A percentile compares a stretch with the other conserved stretches of the same genome.
phyloP scores from a whole-genome alignment of 2,113 vertebrate species.

The Labrus mixtus region DNA sequence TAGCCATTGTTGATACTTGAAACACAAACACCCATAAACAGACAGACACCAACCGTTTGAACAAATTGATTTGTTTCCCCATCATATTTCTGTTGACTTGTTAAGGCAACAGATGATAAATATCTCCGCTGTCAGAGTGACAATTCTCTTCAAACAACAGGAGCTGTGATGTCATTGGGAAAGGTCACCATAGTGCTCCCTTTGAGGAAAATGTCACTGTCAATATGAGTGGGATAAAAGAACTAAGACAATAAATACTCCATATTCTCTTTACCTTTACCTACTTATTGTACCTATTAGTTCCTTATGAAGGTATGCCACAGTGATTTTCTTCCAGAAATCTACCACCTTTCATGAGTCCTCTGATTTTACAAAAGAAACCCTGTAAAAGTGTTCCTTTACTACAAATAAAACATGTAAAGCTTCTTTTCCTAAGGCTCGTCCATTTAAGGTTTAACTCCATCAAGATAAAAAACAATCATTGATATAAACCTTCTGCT shows the following conservation, averaged over 20 bases:
- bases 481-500: no score
- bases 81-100: conserved; percentile 8
- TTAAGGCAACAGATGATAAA: conserved; percentile 12
- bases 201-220: conserved; percentile 73
- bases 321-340: background rate
- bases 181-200: conserved; percentile 74
- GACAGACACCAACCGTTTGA: background rate
- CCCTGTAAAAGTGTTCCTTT: no score
- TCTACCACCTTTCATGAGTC: background rate
- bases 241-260: conserved; percentile 33
- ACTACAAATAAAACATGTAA: background rate
- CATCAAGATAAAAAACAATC: no score
- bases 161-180: conserved; percentile 52
- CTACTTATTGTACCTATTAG: background rate
- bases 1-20: background rate
- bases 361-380: background rate
- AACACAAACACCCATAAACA: background rate
- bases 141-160: conserved; percentile 46
- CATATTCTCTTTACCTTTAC: conserved; percentile 22
- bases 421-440: background rate
- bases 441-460: no score
- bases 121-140: conserved; percentile 62
- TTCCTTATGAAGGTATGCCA: background rate
- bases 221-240: conserved; percentile 54
- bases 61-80: conserved; percentile 15